These are phyloP conservation scores for Gymnopithys bicolor DNA, from an alignment of 2,797 vertebrate species.

Conservation along the genomic window DNA sequence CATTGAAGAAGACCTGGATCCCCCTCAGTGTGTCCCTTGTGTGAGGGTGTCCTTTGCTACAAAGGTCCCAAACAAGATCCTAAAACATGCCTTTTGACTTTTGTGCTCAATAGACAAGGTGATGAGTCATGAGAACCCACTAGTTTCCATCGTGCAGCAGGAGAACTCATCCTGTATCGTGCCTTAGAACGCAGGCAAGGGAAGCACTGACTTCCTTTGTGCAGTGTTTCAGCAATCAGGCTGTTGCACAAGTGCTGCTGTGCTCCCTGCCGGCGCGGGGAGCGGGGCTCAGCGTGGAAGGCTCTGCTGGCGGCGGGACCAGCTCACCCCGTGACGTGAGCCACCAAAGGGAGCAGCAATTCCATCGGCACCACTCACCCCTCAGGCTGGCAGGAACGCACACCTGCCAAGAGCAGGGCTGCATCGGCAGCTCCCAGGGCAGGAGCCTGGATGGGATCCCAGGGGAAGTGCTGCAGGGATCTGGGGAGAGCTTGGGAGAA, in stretches of 20 bases:
- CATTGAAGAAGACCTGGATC: neutral
- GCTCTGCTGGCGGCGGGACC: neutral
- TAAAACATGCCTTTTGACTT: neutral
- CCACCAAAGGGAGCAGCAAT: neutral
- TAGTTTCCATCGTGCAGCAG: neutral
- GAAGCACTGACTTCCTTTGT: neutral
- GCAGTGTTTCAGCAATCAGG: neutral
- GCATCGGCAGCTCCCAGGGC: neutral
- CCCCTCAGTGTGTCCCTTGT: neutral
- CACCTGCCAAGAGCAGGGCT: neutral
- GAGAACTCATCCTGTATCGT: neutral
- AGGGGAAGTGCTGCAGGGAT: neutral
- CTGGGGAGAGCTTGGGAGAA: neutral
- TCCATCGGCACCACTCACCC: neutral
- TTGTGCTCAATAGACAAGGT: neutral
- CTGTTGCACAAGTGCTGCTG: neutral
- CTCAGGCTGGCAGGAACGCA: neutral
- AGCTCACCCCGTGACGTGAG: neutral
- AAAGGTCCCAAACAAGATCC: neutral
- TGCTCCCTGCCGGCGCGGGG: fast-evolving
- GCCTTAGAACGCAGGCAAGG: neutral
- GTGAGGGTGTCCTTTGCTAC: neutral
- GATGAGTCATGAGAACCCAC: neutral
- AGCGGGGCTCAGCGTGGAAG: neutral
- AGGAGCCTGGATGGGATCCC: neutral